Evolutionary conservation across 2,888 invertebrate genomes (phyloP).

Genomic region (Petrophora chlorosata): DNA sequence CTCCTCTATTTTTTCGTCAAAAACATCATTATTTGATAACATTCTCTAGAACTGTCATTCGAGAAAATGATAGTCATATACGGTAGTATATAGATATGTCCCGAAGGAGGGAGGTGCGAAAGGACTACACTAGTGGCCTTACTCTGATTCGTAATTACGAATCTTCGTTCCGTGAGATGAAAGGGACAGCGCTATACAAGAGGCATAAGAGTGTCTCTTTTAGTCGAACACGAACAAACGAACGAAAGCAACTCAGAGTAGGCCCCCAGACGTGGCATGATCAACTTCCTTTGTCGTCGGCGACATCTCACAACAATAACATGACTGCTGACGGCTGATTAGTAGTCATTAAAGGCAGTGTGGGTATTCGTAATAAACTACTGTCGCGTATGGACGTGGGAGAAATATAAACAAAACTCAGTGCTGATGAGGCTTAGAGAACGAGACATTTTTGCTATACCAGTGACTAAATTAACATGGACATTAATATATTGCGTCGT

Average conservation of each 20-base stretch:
- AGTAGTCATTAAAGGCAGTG: slow-evolving; percentile 3
- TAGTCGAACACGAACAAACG: too few relatives aligned
- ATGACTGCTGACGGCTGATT: slow-evolving; percentile 21
- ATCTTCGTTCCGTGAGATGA: too few relatives aligned
- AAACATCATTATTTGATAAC: slow-evolving; percentile 21
- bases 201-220: too few relatives aligned
- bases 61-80: slow-evolving; percentile 25
- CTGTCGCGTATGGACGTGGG: too few relatives aligned
- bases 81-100: slow-evolving; percentile 23
- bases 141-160: too few relatives aligned
- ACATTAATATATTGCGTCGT: too few relatives aligned
- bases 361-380: background rate
- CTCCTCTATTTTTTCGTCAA: background rate
- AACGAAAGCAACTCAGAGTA: too few relatives aligned
- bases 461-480: too few relatives aligned
- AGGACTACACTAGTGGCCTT: slow-evolving; percentile 19
- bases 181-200: too few relatives aligned
- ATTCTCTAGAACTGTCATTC: background rate
- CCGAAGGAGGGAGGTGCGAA: slow-evolving; percentile 21
- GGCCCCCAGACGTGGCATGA: slow-evolving; percentile 22
- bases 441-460: too few relatives aligned
- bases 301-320: slow-evolving; percentile 20
- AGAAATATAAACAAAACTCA: too few relatives aligned
- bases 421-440: too few relatives aligned
- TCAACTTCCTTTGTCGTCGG: slow-evolving; percentile 33